Conservation (phyloP, 2,888 invertebrate genomes). For the Erebia palarica region DNA sequence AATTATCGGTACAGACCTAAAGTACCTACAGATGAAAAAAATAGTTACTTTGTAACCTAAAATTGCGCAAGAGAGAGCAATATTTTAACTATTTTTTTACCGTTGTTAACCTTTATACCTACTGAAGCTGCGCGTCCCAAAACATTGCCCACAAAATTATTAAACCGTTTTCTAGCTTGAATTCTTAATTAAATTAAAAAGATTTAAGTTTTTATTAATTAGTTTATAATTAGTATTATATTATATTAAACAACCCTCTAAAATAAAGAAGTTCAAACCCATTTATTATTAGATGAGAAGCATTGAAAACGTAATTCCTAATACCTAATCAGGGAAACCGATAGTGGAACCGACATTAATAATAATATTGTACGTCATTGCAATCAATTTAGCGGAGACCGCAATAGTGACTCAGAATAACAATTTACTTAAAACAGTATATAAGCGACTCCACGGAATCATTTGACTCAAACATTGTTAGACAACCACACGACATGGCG, state of each 20-base stretch:
- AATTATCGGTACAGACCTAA: too few species aligned
- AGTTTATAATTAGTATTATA: neutral
- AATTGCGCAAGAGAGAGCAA: too few species aligned
- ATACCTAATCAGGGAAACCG: constrained; percentile 18
- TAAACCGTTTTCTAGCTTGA: too few species aligned
- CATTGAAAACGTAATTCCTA: neutral
- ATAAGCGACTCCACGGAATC: neutral
- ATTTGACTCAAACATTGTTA: neutral
- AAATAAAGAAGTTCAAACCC: neutral
- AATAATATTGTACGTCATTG: constrained; percentile 7
- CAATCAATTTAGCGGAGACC: constrained; percentile 7
- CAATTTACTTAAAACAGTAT: neutral
- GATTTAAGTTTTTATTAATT: too few species aligned
- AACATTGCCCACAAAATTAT: too few species aligned
- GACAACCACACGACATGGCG: constrained; percentile 12
- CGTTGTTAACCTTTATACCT: too few species aligned
- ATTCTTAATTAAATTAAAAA: too few species aligned
- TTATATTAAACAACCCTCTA: neutral
- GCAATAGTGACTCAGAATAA: constrained; percentile 1
- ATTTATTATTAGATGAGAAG: too few species aligned
- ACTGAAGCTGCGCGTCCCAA: too few species aligned
- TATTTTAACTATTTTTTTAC: too few species aligned
- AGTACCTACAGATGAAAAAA: too few species aligned
- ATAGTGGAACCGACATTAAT: constrained; percentile 2
- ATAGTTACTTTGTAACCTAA: too few species aligned